Evolutionary conservation across 2,113 vertebrate species (phyloP), one percentile per base, ranked within the genome.

Genomic region (Ascaphus truei): DNA sequence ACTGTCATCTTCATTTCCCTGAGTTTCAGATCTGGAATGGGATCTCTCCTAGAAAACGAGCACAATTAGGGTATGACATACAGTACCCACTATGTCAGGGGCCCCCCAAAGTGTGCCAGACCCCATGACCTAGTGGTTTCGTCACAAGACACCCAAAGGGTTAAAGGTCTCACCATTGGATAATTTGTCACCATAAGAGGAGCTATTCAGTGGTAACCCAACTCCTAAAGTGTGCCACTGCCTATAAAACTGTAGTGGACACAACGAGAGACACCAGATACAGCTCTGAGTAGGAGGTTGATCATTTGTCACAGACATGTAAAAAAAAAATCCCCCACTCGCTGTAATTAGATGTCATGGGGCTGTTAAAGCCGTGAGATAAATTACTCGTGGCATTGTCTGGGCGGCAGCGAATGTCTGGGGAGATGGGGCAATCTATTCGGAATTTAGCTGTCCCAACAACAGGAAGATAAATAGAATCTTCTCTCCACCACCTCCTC

Each of bases 331-430:
- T 47, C 34, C 18, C 43, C 43, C 43, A 16, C 43, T 7, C 23
- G 55, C 30, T 59, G 25, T 59, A 68, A 41, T 18, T 22, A 59
- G 39, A 31, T 33, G 7, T 20, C 16, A 48, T 27, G 52, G 41
- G 33, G 26, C 51, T 23, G 36, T 26, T 13, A 39, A 11, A 58
- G 31, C 55, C n/a, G 7, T 10, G 37, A 51, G 66, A 68, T 68
- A 30, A 68, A 68, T 60, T 55, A 59, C 41, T 68, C 33, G 43
- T 56, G 50, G 41, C 25, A 68, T 60, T 68, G 66, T 48, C 43
- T n/a, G n/a, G 29, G 31, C 56, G 50, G 43, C 55, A 37, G 56
- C 30, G 22, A 22, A 33, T 59, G 66, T 59, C 66, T 59, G n/a
- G 66, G 55, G 66, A 68, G 43, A 60, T 51, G 55, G 53, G 59